phyloP scores from a whole-genome alignment of 2,797 vertebrate genomes.

The Eurystomus glaucurus region DNA sequence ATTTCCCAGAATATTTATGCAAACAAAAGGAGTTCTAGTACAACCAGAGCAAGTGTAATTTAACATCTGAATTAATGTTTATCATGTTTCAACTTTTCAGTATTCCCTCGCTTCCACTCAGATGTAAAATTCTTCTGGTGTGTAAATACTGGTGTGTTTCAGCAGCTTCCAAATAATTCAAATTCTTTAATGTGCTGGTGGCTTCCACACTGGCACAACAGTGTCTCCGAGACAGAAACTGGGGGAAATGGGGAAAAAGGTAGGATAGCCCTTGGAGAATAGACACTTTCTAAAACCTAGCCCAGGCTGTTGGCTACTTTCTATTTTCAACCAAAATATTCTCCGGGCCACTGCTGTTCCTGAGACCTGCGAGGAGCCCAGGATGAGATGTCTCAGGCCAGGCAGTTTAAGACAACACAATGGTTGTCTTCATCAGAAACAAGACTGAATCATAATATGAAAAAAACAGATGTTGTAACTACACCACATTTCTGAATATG shows the following conservation, averaged over 20 bases:
- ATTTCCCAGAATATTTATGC: slow-evolving; percentile 63
- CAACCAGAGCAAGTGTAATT: slow-evolving; percentile 63
- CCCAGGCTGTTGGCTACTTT: background rate
- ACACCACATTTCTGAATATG: background rate
- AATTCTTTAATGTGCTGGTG: background rate
- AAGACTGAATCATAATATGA: background rate
- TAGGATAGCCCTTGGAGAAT: background rate
- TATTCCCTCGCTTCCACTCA: slow-evolving; percentile 60
- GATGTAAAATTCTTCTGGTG: slow-evolving; percentile 21
- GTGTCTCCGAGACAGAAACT: slow-evolving; percentile 1
- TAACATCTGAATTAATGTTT: slow-evolving; percentile 68
- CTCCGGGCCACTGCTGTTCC: background rate
- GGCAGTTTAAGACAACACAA: background rate
- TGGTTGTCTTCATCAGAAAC: background rate
- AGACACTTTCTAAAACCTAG: background rate
- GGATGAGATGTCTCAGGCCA: background rate
- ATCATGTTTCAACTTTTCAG: slow-evolving; percentile 58
- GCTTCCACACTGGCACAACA: background rate
- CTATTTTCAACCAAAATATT: slow-evolving; percentile 6
- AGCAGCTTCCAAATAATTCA: slow-evolving; percentile 37
- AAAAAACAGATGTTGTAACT: background rate
- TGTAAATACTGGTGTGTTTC: slow-evolving; percentile 52
- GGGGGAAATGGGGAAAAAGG: background rate
- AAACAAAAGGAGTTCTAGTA: slow-evolving; percentile 63
- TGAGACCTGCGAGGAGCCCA: background rate